Evolutionary conservation across 2,113 vertebrate genomes (phyloP).

Genomic region (Erythrocercus mccallii): DNA sequence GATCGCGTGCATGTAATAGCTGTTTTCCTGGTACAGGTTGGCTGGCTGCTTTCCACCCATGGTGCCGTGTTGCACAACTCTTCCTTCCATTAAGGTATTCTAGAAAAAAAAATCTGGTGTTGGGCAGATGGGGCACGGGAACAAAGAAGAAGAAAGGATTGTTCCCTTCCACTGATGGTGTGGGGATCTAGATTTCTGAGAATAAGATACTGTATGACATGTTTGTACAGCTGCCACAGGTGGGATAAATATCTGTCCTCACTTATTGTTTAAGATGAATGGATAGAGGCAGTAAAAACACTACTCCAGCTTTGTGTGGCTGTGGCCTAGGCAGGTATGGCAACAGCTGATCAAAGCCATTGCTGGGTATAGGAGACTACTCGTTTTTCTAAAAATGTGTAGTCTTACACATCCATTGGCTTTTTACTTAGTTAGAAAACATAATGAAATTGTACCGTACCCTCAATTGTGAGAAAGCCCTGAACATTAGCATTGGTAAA

Average conservation of each 20-base stretch:
- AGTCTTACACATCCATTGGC: neutral
- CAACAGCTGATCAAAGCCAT: neutral
- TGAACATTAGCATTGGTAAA: neutral
- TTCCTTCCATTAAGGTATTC: neutral
- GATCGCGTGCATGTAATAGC: neutral
- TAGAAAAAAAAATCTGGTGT: neutral
- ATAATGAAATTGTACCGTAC: neutral
- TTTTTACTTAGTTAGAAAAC: neutral
- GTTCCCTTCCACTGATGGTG: neutral
- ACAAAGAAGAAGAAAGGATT: neutral
- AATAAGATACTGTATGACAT: neutral
- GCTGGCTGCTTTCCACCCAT: neutral
- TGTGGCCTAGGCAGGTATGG: neutral
- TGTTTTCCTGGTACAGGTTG: neutral
- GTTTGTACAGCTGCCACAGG: conserved; percentile 24
- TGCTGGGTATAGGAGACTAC: neutral
- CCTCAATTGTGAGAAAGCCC: neutral
- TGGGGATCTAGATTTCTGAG: neutral
- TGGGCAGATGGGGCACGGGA: neutral
- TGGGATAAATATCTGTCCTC: neutral
- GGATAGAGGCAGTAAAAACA: neutral
- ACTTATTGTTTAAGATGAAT: neutral
- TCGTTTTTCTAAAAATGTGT: neutral
- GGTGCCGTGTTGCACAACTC: neutral
- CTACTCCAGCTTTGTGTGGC: neutral